These are phyloP conservation scores for Dipodomys stephensi DNA, from an alignment of 2,113 vertebrate species.

Conservation along the genomic window DNA sequence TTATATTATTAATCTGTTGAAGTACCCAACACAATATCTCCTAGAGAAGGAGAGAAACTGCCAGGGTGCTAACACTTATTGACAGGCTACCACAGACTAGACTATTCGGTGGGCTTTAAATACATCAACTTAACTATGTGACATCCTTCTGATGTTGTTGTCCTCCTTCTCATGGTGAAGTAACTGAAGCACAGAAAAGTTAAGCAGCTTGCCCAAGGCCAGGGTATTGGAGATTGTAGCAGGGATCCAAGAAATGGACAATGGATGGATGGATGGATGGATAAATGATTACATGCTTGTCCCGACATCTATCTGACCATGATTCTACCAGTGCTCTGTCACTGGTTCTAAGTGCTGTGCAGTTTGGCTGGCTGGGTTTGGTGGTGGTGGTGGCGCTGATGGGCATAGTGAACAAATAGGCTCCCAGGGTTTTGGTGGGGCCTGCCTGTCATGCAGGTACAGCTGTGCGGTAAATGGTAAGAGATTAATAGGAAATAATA, in stretches of 20 bases:
- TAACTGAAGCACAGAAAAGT: background rate
- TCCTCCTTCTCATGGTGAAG: accelerated
- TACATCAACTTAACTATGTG: too few relatives aligned
- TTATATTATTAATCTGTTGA: too few relatives aligned
- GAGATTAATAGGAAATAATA: slow-evolving; percentile 64
- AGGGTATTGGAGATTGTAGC: background rate
- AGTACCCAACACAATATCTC: background rate
- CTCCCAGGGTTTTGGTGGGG: accelerated
- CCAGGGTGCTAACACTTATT: accelerated
- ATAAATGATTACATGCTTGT: accelerated
- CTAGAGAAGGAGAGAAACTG: background rate
- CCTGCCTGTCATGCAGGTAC: background rate
- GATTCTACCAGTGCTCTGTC: background rate
- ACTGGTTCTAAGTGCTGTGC: accelerated
- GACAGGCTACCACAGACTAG: accelerated
- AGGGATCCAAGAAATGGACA: background rate
- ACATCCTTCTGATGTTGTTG: accelerated
- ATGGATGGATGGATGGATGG: background rate
- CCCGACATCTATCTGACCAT: accelerated
- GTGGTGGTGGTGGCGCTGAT: background rate
- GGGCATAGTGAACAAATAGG: too few relatives aligned
- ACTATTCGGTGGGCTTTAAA: background rate
- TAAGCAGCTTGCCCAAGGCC: background rate
- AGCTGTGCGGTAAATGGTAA: background rate
- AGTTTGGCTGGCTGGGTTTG: background rate